These are phyloP conservation scores for Apis laboriosa DNA, from an alignment of 1,140 invertebrate genomes.

Conservation along the genomic window DNA sequence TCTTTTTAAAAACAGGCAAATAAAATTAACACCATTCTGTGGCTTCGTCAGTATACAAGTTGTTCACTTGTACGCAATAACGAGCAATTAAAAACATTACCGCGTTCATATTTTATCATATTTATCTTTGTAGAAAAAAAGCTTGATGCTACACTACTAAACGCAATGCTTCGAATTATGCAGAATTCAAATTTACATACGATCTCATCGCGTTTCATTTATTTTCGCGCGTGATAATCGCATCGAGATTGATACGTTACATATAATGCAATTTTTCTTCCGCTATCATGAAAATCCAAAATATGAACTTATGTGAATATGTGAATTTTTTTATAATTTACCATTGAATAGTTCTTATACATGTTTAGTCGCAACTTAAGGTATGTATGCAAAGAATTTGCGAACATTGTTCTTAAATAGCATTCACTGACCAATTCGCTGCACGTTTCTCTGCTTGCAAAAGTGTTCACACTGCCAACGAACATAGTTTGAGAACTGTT, in stretches of 20 bases:
- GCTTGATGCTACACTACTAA: no score
- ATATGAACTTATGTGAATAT: not conserved
- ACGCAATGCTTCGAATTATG: not conserved
- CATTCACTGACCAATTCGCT: no score
- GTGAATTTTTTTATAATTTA: conserved; percentile 4
- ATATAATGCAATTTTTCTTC: not conserved
- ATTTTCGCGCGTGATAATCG: not conserved
- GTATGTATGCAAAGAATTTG: no score
- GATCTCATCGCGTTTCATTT: not conserved
- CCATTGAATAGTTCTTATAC: conserved; percentile 29
- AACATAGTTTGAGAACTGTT: no score
- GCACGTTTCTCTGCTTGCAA: no score
- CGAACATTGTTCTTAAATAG: no score
- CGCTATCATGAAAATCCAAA: no score
- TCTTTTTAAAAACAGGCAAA: conserved; percentile 4
- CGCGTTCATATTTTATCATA: not conserved
- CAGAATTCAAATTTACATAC: not conserved
- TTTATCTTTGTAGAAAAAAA: not conserved
- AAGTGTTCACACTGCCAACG: no score
- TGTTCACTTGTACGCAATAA: not conserved
- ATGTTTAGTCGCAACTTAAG: conserved; percentile 37
- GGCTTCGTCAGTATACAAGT: not conserved
- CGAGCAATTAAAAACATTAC: conserved; percentile 1
- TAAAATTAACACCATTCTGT: conserved; percentile 12
- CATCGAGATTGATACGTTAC: not conserved